Conservation (phyloP, 2,888 invertebrate genomes). For the Crioceris asparagi region DNA sequence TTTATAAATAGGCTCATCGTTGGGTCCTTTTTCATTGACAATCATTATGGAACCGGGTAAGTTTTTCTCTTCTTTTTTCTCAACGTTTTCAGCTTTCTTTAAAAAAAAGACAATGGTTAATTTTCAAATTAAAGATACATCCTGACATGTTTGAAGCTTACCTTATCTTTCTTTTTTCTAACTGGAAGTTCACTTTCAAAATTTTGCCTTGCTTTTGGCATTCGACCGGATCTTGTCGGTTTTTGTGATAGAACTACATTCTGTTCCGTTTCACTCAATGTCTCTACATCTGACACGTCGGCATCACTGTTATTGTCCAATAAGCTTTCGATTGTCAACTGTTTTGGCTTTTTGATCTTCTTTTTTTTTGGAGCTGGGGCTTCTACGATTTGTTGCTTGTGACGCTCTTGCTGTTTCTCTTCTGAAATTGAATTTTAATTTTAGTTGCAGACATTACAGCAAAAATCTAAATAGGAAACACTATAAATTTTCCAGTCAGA, state of each 20-base stretch:
- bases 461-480: too few species aligned
- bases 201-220: slow-evolving; percentile 32
- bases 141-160: too few species aligned
- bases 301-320: slow-evolving; percentile 27
- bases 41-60: slow-evolving; percentile 44
- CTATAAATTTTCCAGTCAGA: too few species aligned
- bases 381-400: too few species aligned
- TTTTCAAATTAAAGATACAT: slow-evolving; percentile 5
- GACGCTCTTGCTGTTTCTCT: too few species aligned
- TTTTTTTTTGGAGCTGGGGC: too few species aligned
- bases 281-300: slow-evolving; percentile 23
- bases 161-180: too few species aligned
- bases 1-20: slow-evolving; percentile 39
- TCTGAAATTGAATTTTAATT: too few species aligned
- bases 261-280: slow-evolving; percentile 21
- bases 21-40: slow-evolving; percentile 35
- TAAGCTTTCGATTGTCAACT: too few species aligned
- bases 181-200: slow-evolving; percentile 15
- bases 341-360: too few species aligned
- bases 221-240: slow-evolving; percentile 39
- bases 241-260: slow-evolving; percentile 26
- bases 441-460: too few species aligned
- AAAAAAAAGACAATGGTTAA: background rate
- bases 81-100: slow-evolving; percentile 9
- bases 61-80: slow-evolving; percentile 27